These are phyloP conservation scores for Addax nasomaculatus DNA, from an alignment of 2,113 vertebrate species.

Conservation along the genomic window DNA sequence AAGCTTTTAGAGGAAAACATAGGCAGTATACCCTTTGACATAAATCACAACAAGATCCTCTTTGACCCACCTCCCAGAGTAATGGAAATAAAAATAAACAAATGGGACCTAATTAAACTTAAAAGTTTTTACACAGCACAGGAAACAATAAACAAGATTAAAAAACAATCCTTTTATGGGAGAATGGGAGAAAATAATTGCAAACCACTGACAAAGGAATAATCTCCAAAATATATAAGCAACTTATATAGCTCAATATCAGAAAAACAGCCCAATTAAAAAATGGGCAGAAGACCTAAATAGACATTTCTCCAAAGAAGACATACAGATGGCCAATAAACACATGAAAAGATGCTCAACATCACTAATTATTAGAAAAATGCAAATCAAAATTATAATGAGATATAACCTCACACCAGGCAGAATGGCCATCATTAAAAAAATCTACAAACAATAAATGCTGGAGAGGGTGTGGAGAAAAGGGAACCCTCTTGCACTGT, in stretches of 20 bases:
- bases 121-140: background rate
- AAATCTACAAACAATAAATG: background rate
- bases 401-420: background rate
- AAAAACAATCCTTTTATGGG: background rate
- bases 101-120: background rate
- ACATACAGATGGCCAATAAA: background rate
- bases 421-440: background rate
- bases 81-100: background rate
- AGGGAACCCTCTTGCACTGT: background rate
- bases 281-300: background rate
- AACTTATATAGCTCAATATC: background rate
- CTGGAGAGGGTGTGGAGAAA: background rate
- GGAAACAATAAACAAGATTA: background rate
- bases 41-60: background rate
- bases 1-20: background rate
- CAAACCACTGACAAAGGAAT: background rate
- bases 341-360: background rate
- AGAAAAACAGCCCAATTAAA: background rate
- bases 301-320: background rate
- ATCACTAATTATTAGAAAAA: background rate
- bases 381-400: background rate
- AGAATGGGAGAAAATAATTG: background rate
- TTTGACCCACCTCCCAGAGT: background rate
- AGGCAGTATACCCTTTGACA: background rate
- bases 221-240: background rate